These are phyloP conservation scores for Cyrtonyx montezumae DNA, from an alignment of 2,113 vertebrate species.

Conservation along the genomic window DNA sequence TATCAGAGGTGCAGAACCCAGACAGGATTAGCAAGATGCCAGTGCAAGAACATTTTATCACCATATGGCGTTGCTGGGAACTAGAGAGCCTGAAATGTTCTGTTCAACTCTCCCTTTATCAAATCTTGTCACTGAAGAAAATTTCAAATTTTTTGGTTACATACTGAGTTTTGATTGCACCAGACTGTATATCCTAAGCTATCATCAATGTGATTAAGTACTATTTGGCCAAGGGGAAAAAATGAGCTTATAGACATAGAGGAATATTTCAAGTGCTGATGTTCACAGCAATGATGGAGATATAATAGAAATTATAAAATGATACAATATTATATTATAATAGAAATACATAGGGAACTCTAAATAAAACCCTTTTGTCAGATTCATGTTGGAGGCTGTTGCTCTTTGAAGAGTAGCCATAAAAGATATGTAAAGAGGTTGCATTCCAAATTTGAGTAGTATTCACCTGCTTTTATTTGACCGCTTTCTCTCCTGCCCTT, in stretches of 20 bases:
- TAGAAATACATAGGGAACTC: too few relatives aligned
- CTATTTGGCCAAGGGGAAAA: not conserved
- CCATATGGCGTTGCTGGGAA: fast-evolving
- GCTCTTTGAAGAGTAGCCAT: not conserved
- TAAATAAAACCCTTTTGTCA: not conserved
- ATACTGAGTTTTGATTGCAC: not conserved
- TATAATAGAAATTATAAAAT: not conserved
- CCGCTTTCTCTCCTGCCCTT: not conserved
- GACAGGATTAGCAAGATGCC: not conserved
- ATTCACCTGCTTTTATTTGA: not conserved
- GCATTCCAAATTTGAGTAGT: not conserved
- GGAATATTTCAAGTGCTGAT: not conserved
- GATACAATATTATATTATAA: not conserved
- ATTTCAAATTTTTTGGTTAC: not conserved
- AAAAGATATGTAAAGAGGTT: not conserved
- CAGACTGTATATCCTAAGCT: not conserved
- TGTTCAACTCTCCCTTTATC: not conserved
- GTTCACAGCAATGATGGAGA: not conserved
- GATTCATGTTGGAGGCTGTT: not conserved
- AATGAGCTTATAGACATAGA: not conserved
- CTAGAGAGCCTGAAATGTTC: not conserved
- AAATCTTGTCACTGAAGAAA: not conserved
- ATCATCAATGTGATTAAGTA: not conserved
- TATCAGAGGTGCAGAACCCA: not conserved
- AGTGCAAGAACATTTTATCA: not conserved